Percentiles rank a stretch among this genome's conserved stretches.
Evolutionary conservation across 2,113 vertebrate genomes (phyloP).

Genomic region (Gallinago media): DNA sequence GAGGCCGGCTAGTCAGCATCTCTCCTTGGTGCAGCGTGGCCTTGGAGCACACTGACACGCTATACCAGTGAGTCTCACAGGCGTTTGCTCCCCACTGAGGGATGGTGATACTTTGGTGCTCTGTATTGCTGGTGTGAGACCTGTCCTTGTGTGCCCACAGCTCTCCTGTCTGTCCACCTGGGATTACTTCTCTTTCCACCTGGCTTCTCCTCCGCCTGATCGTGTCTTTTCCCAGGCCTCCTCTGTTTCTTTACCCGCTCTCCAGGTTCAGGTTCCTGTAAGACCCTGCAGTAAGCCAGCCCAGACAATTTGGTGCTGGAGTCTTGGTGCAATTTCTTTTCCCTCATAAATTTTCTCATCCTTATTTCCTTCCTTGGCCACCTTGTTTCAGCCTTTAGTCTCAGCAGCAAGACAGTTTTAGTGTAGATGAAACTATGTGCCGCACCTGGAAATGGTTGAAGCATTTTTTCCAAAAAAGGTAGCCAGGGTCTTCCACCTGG

Average conservation of each 20-base stretch:
- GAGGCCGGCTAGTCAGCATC: not conserved
- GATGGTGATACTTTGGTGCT: fast-evolving
- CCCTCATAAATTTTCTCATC: not conserved
- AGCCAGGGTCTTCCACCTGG: not conserved
- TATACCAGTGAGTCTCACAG: not conserved
- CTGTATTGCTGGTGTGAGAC: not conserved
- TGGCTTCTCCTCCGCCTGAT: not conserved
- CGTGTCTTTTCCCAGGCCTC: not conserved
- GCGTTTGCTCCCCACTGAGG: not conserved
- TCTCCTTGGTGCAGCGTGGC: not conserved
- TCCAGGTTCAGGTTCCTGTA: not conserved
- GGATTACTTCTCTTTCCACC: not conserved
- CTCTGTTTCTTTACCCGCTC: not conserved
- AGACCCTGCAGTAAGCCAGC: not conserved
- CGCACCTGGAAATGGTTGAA: not conserved
- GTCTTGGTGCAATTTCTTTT: not conserved
- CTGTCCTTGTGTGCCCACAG: not conserved
- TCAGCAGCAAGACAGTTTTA: not conserved
- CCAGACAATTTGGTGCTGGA: not conserved
- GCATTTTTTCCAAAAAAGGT: not conserved
- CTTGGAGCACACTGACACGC: fast-evolving
- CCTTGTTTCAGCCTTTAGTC: not conserved
- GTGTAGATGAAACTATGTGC: not conserved
- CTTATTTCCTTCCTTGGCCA: not conserved
- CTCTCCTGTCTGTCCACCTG: not conserved